Evolutionary conservation across 2,888 invertebrate genomes (phyloP), one percentile per base, ranked within the genome.

Genomic region (Tinea trinotella): DNA sequence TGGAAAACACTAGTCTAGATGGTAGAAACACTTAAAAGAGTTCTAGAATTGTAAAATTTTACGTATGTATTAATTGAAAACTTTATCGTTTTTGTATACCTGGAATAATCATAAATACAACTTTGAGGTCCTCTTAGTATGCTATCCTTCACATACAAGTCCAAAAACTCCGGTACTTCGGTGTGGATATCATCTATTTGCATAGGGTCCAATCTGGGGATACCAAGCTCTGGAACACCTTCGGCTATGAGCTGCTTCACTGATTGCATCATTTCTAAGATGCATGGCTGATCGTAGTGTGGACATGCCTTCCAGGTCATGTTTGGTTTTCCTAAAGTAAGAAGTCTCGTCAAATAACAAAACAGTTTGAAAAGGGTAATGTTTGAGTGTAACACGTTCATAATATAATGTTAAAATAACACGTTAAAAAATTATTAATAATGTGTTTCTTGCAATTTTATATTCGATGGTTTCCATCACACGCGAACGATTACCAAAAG

Each of bases 161-260:
- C 46, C 4, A 46, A 17, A 19, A 46, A 46, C 6, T 19, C 46
- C 7, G 46, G 46, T 9, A 19, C 46, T 7, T 46, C 10, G 5
- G 46, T n/a, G 18, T 4, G 17, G 18, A 62, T 50, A 17, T 61
- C 56, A 3, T 55, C 54, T 1, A 62, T 54, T 0, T 55, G 40
- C 24, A 62, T 36, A 1, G 62, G 62, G 19, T 62, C 62, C 35
- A 61, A 10, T 2, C 56, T 54, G 12, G 61, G 60, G 1, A 61
- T 20, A 6, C 54, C 57, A 2, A 59, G 55, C 17, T 60, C 60
- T 1, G 62, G 60, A 1, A 61, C 40, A 5, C 62, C 62, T 24
- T 60, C 56, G 0, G 56, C 57, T 18, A 46, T 46, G 2, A 46
- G 19, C 19, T 19, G 18, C 46, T 46, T 46, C 6, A 46, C 46